A percentile compares a stretch with the other conserved stretches of the same genome.
Conservation (phyloP, 1,140 invertebrate species). For the Chlorops oryzae region DNA sequence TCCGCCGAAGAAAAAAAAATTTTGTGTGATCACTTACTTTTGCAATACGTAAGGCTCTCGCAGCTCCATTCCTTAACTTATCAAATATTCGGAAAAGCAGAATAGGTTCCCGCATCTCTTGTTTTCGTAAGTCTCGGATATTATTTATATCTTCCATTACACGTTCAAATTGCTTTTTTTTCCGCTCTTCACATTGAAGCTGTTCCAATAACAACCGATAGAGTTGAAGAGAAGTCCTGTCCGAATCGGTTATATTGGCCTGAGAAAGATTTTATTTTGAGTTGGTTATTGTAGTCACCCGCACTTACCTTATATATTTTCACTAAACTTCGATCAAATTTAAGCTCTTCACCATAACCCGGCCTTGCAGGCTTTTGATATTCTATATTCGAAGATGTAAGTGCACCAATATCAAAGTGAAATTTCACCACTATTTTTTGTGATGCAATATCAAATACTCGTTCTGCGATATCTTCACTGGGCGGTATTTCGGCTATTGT, state of each 20-base stretch:
- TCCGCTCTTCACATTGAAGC: constrained; percentile 50
- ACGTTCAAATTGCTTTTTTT: constrained; percentile 43
- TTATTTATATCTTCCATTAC: constrained; percentile 52
- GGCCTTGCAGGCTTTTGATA: constrained; percentile 61
- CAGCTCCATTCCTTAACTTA: constrained; percentile 52
- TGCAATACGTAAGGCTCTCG: constrained; percentile 32
- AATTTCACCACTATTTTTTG: constrained; percentile 61
- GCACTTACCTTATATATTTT: constrained; percentile 56
- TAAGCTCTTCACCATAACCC: constrained; percentile 58
- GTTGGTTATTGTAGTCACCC: neutral
- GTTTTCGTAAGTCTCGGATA: constrained; percentile 47
- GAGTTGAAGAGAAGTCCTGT: constrained; percentile 59
- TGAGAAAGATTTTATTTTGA: constrained; percentile 20
- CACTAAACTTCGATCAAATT: constrained; percentile 57
- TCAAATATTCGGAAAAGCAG: constrained; percentile 52
- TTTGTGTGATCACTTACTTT: too few relatives aligned
- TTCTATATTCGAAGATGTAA: constrained; percentile 58
- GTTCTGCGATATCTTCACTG: constrained; percentile 58
- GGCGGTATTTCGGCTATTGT: constrained; percentile 46
- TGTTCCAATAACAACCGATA: constrained; percentile 51
- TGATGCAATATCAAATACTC: constrained; percentile 56
- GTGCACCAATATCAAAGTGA: constrained; percentile 62
- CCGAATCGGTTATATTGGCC: constrained; percentile 57
- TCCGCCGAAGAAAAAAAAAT: too few relatives aligned
- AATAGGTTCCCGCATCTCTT: constrained; percentile 49